These are phyloP conservation scores for Ctenomys sociabilis DNA, from an alignment of 2,113 vertebrate species.

Conservation along the genomic window DNA sequence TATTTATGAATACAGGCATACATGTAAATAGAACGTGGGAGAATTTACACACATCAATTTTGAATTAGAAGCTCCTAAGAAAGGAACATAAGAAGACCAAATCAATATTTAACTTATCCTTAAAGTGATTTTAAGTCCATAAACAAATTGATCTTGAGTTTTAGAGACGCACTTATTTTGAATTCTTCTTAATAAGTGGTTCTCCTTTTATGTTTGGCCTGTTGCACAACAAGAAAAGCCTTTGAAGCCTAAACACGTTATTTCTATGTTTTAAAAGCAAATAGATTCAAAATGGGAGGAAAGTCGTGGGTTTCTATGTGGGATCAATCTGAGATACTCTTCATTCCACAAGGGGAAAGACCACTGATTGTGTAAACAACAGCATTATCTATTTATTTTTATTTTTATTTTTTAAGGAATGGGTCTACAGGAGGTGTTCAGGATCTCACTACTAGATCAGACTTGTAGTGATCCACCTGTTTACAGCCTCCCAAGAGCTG, in stretches of 20 bases:
- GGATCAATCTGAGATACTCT: background rate
- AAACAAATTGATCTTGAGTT: background rate
- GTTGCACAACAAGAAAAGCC: background rate
- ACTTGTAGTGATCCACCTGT: too few relatives aligned
- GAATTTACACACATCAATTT: background rate
- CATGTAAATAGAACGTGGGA: background rate
- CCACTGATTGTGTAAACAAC: background rate
- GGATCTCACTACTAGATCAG: too few relatives aligned
- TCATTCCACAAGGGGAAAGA: background rate
- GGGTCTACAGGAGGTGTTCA: too few relatives aligned
- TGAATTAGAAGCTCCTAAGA: background rate
- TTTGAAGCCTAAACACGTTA: slow-evolving; percentile 16
- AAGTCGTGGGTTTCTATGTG: background rate
- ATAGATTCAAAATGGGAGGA: background rate
- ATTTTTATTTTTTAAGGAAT: too few relatives aligned
- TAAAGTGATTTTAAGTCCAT: background rate
- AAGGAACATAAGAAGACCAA: background rate
- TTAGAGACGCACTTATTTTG: background rate
- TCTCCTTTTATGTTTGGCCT: background rate
- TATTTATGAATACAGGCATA: background rate
- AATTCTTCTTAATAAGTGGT: background rate
- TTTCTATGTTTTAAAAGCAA: background rate
- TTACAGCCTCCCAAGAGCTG: too few relatives aligned
- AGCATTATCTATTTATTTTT: background rate
- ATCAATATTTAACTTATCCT: background rate